Conservation (phyloP, 2,113 vertebrate genomes). For the Podarcis muralis region DNA sequence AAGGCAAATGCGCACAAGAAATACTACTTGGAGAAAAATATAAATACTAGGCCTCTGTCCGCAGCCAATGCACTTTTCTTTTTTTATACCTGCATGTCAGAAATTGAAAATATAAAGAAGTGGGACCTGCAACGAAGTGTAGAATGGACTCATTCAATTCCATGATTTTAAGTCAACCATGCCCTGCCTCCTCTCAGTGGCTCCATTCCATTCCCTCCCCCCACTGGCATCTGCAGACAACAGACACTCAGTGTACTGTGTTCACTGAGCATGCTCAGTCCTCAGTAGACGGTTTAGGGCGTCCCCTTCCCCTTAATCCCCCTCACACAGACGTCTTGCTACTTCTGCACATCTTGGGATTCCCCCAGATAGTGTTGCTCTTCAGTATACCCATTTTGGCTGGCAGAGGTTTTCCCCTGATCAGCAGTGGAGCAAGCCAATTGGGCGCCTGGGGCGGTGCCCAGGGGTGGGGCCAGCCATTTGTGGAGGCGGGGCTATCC, state of each 20-base stretch:
- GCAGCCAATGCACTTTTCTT: background rate
- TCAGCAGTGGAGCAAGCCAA: no score
- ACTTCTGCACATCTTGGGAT: no score
- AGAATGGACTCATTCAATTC: background rate
- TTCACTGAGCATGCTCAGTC: background rate
- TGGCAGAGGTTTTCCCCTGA: background rate
- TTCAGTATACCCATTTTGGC: background rate
- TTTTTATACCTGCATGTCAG: background rate
- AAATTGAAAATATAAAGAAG: background rate
- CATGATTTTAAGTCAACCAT: background rate
- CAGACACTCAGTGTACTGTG: no score
- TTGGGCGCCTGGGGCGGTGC: no score
- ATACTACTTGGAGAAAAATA: background rate
- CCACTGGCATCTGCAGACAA: background rate
- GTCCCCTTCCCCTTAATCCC: no score
- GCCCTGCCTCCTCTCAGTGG: background rate
- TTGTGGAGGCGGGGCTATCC: no score
- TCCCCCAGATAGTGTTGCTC: background rate
- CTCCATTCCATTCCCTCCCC: background rate
- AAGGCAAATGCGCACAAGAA: constrained; percentile 5
- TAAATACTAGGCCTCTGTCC: background rate
- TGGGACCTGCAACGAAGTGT: background rate
- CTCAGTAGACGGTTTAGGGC: background rate
- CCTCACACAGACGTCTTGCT: background rate
- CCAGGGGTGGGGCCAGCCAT: no score